These are phyloP conservation scores for Semicossyphus pulcher DNA, from an alignment of 2,113 vertebrate species.

Conservation along the genomic window DNA sequence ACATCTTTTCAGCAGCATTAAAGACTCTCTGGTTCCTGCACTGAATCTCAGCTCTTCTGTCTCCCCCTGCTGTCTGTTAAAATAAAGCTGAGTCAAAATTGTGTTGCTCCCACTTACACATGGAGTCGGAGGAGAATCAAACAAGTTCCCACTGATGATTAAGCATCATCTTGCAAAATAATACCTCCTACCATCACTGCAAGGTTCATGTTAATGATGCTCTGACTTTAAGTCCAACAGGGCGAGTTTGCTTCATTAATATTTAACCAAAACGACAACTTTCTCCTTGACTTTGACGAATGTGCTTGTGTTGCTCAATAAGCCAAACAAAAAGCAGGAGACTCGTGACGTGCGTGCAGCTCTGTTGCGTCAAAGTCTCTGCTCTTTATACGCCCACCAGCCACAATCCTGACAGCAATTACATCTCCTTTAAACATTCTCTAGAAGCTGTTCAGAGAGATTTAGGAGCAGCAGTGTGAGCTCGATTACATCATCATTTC, in stretches of 20 bases:
- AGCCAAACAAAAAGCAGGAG: not conserved
- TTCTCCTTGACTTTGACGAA: not conserved
- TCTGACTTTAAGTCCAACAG: no score
- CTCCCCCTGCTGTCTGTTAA: not conserved
- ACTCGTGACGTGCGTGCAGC: not conserved
- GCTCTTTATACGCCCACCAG: not conserved
- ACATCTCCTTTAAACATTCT: no score
- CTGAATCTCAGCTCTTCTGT: not conserved
- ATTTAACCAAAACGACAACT: not conserved
- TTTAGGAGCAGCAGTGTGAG: no score
- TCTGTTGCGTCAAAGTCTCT: not conserved
- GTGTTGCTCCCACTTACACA: no score
- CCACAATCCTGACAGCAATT: no score
- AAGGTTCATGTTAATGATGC: no score
- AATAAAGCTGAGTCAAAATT: no score
- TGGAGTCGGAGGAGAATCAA: no score
- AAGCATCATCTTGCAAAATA: no score
- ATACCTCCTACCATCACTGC: no score
- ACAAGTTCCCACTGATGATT: not conserved
- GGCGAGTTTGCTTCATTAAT: not conserved
- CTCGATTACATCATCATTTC: no score
- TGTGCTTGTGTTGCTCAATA: not conserved
- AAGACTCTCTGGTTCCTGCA: not conserved
- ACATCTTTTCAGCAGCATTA: not conserved
- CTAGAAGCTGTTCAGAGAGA: no score